Evolutionary conservation across 2,888 invertebrate genomes (phyloP).

Genomic region (Synergus gifuensis): DNA sequence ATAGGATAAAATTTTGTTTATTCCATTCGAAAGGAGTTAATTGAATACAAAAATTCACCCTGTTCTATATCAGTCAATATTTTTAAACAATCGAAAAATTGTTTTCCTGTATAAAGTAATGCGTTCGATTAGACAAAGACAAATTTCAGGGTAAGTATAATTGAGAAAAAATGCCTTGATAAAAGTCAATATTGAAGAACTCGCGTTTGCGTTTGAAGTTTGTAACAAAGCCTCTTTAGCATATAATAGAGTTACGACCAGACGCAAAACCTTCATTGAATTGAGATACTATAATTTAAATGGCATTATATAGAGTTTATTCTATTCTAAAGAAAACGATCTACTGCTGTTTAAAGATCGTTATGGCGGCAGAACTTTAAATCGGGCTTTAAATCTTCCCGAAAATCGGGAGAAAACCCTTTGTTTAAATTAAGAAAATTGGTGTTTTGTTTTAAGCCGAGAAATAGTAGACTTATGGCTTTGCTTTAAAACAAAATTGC

Average conservation of each 20-base stretch:
- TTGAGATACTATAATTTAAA: background rate
- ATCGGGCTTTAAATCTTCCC: no score
- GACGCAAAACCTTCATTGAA: background rate
- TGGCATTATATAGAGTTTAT: background rate
- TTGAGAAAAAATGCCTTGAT: background rate
- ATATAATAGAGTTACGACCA: background rate
- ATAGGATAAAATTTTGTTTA: no score
- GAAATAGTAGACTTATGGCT: background rate
- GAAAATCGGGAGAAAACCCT: no score
- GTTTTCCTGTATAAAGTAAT: no score
- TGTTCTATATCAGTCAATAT: no score
- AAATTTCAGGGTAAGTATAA: background rate
- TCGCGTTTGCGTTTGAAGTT: background rate
- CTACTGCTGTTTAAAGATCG: background rate
- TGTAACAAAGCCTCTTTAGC: background rate
- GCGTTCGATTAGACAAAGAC: no score
- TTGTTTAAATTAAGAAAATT: no score
- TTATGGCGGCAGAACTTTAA: background rate
- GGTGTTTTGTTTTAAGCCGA: no score
- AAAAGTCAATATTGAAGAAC: background rate
- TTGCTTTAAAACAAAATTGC: background rate
- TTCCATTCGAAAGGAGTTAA: no score
- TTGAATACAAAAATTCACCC: no score
- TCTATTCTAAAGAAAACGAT: background rate
- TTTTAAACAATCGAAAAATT: no score